Percentiles rank a stretch among this genome's conserved stretches.
These are phyloP conservation scores for Peribatodes rhomboidaria DNA, from an alignment of 2,888 invertebrate genomes.

Conservation along the genomic window DNA sequence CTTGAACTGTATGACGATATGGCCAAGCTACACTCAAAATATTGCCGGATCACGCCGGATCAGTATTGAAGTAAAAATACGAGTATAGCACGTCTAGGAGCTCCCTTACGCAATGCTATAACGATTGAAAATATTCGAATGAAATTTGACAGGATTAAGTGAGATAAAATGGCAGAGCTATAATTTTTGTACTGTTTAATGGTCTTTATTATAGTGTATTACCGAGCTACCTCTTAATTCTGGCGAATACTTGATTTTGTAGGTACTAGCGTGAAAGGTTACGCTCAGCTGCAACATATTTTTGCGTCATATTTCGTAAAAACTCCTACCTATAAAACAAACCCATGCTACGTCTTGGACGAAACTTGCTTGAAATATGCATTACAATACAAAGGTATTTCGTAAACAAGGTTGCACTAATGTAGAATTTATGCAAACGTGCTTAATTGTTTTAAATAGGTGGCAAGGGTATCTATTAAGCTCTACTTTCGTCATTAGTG, in stretches of 20 bases:
- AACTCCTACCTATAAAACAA: constrained; percentile 5
- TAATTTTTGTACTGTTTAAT: too few species aligned
- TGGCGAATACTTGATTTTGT: not conserved
- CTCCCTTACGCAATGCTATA: too few species aligned
- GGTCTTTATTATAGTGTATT: too few species aligned
- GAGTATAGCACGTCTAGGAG: too few species aligned
- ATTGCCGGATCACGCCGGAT: too few species aligned
- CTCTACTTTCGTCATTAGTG: constrained; percentile 24
- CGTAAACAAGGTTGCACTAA: constrained; percentile 17
- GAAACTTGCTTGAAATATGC: constrained; percentile 14
- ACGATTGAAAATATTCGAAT: too few species aligned
- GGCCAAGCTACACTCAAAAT: too few species aligned
- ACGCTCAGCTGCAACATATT: constrained; percentile 9
- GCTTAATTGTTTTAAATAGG: constrained; percentile 24
- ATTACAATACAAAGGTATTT: constrained; percentile 21
- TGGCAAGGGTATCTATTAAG: constrained; percentile 17
- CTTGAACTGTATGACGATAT: too few species aligned
- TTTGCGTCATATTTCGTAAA: constrained; percentile 16
- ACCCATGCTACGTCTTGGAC: constrained; percentile 10
- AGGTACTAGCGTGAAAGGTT: constrained; percentile 9
- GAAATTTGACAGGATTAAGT: too few species aligned
- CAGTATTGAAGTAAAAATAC: too few species aligned
- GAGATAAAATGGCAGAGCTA: too few species aligned
- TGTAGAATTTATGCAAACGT: constrained; percentile 29
- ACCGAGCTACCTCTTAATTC: too few species aligned